Percentiles rank a stretch among this genome's conserved stretches.
These are phyloP conservation scores for Doris montereyensis DNA, from an alignment of 2,888 invertebrate species.

Conservation along the genomic window DNA sequence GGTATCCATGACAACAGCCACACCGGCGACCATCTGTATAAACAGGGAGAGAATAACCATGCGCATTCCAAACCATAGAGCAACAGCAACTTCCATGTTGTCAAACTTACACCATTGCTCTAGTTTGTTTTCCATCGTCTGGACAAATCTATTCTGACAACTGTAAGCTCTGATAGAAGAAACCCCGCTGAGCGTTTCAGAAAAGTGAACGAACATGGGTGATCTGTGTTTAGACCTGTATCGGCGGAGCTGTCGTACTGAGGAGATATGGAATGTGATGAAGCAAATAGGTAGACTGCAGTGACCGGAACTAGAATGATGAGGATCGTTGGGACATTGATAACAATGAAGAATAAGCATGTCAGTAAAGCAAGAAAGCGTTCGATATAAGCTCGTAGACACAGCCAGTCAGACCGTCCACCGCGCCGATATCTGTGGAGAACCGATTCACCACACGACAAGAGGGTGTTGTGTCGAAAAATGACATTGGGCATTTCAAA, in stretches of 20 bases:
- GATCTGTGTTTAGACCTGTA: slow-evolving; percentile 68
- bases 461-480: slow-evolving; percentile 70
- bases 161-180: slow-evolving; percentile 67
- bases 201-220: slow-evolving; percentile 70
- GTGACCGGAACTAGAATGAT: slow-evolving; percentile 52
- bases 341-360: slow-evolving; percentile 54
- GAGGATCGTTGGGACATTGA: slow-evolving; percentile 60
- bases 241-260: slow-evolving; percentile 69
- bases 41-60: background rate
- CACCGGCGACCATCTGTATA: background rate
- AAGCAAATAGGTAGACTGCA: slow-evolving; percentile 53
- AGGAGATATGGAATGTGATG: slow-evolving; percentile 66
- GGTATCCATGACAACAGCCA: background rate
- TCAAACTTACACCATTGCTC: slow-evolving; percentile 46
- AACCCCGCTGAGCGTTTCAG: slow-evolving; percentile 75
- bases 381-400: slow-evolving; percentile 48
- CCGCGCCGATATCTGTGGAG: slow-evolving; percentile 62
- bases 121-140: slow-evolving; percentile 56
- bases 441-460: slow-evolving; percentile 72
- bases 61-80: background rate
- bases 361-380: slow-evolving; percentile 48
- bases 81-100: no score
- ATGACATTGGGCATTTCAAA: slow-evolving; percentile 63
- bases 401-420: slow-evolving; percentile 55
- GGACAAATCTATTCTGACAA: slow-evolving; percentile 56